Evolutionary conservation across 2,113 vertebrate species (phyloP), one percentile per base, ranked within the genome.

Genomic region (Girardinichthys multiradiatus): DNA sequence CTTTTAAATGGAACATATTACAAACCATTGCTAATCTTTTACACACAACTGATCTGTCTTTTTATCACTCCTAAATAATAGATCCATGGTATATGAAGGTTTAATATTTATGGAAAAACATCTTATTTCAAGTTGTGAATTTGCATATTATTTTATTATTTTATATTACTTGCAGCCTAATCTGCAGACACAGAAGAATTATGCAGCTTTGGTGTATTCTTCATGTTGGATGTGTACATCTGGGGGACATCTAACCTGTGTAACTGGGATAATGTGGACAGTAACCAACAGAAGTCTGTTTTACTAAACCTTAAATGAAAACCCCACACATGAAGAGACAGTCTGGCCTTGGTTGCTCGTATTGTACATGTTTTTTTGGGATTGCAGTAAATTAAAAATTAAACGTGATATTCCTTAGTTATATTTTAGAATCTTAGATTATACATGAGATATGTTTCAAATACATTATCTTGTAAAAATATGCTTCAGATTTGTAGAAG

Each of bases 231-330:
- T 81, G 61, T 68, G 77, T 76, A 66, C 69, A 78, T 85, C 72
- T 87, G 78, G 68, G 42, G 29, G 65, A 57, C 75, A 75, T 80
- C 76, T 67, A 60, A 64, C 66, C 70, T 31, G 57, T 83, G 76
- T 74, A 39, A 75, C 39, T 61, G 62, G 65, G 64, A 69, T 68
- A 59, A 68, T 67, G 73, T 87, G 84, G 86, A 70, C 63, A 63
- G 76, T 66, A 70, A 63, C 68, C 62, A 71, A 68, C 72, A 39
- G 24, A 13, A 35, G 60, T 74, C 66, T 77, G 13, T 82, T 72
- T 74, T 74, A 69, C 76, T 83, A 67, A 88, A 81, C 75, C 84
- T 88, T 84, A 88, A 88, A 81, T 88, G 9, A 84, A 75, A 86
- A 68, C 33, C 65, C 71, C 81, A 79, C 85, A 85, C 76, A 82